Conservation (phyloP, 2,888 invertebrate species). For the Heliconius cydno region DNA sequence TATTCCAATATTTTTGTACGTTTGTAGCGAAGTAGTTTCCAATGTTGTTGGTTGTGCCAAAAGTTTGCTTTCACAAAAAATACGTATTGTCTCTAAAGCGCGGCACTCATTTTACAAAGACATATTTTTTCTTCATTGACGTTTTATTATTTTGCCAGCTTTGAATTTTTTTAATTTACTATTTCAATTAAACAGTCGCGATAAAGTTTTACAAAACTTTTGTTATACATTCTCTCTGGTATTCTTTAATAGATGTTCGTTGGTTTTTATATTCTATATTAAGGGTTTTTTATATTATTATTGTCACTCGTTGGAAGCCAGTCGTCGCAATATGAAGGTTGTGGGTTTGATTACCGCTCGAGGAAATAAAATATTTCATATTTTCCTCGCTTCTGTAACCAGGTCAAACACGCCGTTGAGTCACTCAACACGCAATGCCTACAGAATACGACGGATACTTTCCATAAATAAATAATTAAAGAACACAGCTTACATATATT, state of each 20-base stretch:
- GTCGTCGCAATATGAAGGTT: too few relatives aligned
- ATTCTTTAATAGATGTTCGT: neutral
- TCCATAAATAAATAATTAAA: too few relatives aligned
- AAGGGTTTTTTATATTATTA: neutral
- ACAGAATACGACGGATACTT: too few relatives aligned
- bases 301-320: too few relatives aligned
- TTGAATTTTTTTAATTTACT: constrained; percentile 16
- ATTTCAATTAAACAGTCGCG: neutral
- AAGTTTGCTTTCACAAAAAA: constrained; percentile 16
- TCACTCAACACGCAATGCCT: too few relatives aligned
- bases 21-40: constrained; percentile 5
- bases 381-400: too few relatives aligned
- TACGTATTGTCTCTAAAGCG: constrained; percentile 12
- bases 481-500: neutral
- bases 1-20: neutral
- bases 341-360: too few relatives aligned
- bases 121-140: constrained; percentile 3
- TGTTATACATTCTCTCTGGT: neutral
- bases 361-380: too few relatives aligned
- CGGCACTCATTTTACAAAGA: neutral
- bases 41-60: neutral
- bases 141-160: neutral
- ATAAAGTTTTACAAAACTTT: neutral
- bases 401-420: too few relatives aligned
- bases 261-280: neutral